Evolutionary conservation across 2,113 vertebrate species (phyloP), one percentile per base, ranked within the genome.

Genomic region (Maylandia zebra): DNA sequence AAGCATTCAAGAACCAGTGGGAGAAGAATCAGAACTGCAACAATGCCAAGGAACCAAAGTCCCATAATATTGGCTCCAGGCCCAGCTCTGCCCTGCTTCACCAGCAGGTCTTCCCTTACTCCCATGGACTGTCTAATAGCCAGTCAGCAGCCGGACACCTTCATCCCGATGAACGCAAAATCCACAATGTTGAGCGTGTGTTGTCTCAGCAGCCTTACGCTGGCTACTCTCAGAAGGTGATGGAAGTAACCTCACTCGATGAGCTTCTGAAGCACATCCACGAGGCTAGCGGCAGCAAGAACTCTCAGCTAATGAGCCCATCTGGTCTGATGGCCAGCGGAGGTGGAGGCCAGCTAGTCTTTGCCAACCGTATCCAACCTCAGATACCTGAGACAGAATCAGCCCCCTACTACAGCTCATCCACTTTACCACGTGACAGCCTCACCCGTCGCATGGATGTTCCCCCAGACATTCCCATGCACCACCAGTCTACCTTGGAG

Each of bases 11-110:
- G 87, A 97, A 96, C 76, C 97, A 98, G 82, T 98, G 98, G 98
- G 97, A 98, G 91, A 97, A 97, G 95, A 98, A 98, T 95, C 97
- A 98, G 90, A 98, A 98, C 34, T 96, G 97, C 89, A 98, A 98
- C 95, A 98, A 98, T 38, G 97, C 96, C 38, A 97, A 97, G 88
- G 96, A 96, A 48, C 96, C 95, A 30, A 95, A 96, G 64, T 93
- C 94, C 2, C 95, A 94, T 14, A 93, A 95, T 57, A 86, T 93
- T 27, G 88, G 94, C 7, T 96, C 96, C 10, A 93, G 96, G 34
- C 94, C 96, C 19, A 94, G 90, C 83, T 95, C 96, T 1, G 94
- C 91, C 50, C 79, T 94, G 36, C 93, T 96, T 17, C 96, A 93
- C 85, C 96, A 95, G 83, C 97, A 97, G 88, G 92, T 96, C 55